Conservation (phyloP, 2,113 vertebrate genomes). For the Nansenia antarctica region DNA sequence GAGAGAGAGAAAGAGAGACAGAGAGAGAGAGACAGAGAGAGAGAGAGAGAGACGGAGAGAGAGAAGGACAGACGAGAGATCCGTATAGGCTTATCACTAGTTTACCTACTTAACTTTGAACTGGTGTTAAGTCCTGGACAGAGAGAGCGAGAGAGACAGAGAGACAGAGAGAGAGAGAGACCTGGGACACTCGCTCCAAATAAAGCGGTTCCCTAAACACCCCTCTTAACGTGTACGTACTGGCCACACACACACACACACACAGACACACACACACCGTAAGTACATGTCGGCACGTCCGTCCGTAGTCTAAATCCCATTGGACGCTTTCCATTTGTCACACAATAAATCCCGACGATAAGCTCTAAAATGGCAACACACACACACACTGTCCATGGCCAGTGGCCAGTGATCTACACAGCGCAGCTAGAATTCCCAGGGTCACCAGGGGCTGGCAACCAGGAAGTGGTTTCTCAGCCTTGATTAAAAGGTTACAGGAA, state of each 20-base stretch:
- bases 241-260: constrained; percentile 16
- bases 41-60: not conserved
- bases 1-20: constrained; percentile 21
- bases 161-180: too few relatives aligned
- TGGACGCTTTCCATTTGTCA: too few relatives aligned
- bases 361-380: too few relatives aligned
- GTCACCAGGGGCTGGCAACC: constrained; percentile 22
- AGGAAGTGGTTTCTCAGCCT: constrained; percentile 22
- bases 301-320: too few relatives aligned
- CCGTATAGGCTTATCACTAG: constrained; percentile 33
- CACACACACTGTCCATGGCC: not conserved
- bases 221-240: not conserved
- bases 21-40: constrained; percentile 12
- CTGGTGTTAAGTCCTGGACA: constrained; percentile 22
- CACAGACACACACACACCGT: constrained; percentile 15
- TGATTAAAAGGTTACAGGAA: constrained; percentile 55
- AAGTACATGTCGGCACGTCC: too few relatives aligned
- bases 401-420: not conserved
- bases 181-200: not conserved
- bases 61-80: constrained; percentile 17
- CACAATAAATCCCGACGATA: too few relatives aligned
- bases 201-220: not conserved
- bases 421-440: constrained; percentile 23
- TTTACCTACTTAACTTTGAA: constrained; percentile 45
- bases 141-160: too few relatives aligned